Evolutionary conservation across 2,888 invertebrate genomes (phyloP).

Genomic region (Dysmachus trigonus): DNA sequence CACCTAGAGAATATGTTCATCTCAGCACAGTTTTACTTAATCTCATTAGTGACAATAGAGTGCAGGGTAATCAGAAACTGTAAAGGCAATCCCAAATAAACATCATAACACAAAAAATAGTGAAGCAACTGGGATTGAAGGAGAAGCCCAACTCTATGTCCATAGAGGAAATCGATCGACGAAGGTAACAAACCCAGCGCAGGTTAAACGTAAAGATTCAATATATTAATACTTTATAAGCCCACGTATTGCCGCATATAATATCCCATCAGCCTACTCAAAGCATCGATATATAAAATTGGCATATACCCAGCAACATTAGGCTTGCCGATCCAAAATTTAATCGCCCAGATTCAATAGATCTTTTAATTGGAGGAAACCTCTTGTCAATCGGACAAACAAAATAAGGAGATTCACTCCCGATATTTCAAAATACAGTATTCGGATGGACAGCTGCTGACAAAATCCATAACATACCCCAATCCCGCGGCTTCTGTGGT

Average conservation of each 20-base stretch:
- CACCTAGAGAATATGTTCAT: not conserved
- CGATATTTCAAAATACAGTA: not conserved
- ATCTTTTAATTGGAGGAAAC: not conserved
- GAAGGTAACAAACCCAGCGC: not conserved
- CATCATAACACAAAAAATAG: too few relatives aligned
- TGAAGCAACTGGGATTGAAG: too few relatives aligned
- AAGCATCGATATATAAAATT: not conserved
- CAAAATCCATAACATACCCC: not conserved
- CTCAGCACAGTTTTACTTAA: not conserved
- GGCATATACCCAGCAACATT: too few relatives aligned
- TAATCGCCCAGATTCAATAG: not conserved
- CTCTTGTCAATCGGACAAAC: not conserved
- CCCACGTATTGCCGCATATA: not conserved
- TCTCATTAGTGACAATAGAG: not conserved
- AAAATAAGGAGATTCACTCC: not conserved
- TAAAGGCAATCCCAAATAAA: not conserved
- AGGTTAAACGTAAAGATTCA: not conserved
- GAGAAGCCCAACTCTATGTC: too few relatives aligned
- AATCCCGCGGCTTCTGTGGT: too few relatives aligned
- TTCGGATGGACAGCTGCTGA: not conserved
- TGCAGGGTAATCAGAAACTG: not conserved
- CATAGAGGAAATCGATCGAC: not conserved
- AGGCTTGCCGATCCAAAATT: not conserved
- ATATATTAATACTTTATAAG: not conserved
- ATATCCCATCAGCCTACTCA: too few relatives aligned